phyloP scores from a whole-genome alignment of 2,888 invertebrate genomes.

The Neuroscelio doddi region DNA sequence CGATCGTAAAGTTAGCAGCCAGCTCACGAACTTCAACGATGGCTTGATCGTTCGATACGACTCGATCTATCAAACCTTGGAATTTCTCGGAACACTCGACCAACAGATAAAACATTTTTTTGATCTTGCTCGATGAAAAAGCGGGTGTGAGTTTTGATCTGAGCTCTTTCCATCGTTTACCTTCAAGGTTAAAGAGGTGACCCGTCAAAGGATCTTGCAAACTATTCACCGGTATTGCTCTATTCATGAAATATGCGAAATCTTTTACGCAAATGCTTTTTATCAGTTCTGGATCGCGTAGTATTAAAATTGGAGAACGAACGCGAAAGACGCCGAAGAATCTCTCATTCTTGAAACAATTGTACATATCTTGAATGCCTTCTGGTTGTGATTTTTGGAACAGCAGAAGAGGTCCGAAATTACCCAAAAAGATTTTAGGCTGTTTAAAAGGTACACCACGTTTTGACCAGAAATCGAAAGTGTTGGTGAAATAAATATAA shows the following conservation, averaged over 20 bases:
- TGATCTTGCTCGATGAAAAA: constrained; percentile 74
- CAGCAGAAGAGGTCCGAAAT: constrained; percentile 58
- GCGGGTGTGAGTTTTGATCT: constrained; percentile 72
- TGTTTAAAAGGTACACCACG: constrained; percentile 61
- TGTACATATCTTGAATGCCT: constrained; percentile 64
- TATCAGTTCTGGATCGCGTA: constrained; percentile 66
- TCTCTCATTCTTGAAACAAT: constrained; percentile 61
- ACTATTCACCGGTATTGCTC: constrained; percentile 64
- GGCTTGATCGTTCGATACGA: constrained; percentile 15
- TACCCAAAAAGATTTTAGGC: constrained; percentile 64
- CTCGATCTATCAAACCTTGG: constrained; percentile 55
- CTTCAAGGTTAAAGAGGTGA: constrained; percentile 70
- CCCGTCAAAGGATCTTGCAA: constrained; percentile 66
- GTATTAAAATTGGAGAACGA: constrained; percentile 61
- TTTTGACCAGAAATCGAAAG: constrained; percentile 63
- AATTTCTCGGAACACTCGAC: constrained; percentile 68
- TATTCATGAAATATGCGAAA: constrained; percentile 61
- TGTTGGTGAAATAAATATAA: constrained; percentile 61
- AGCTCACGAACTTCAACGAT: constrained; percentile 69
- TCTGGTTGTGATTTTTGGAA: constrained; percentile 64
- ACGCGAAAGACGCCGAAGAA: constrained; percentile 65
- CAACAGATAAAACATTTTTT: constrained; percentile 71
- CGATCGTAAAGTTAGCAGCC: constrained; percentile 72
- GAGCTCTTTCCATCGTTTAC: constrained; percentile 47
- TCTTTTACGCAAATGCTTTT: constrained; percentile 62